Base-by-base conservation (phyloP, 1,140 invertebrate species). In the Littorina saxatilis region DNA sequence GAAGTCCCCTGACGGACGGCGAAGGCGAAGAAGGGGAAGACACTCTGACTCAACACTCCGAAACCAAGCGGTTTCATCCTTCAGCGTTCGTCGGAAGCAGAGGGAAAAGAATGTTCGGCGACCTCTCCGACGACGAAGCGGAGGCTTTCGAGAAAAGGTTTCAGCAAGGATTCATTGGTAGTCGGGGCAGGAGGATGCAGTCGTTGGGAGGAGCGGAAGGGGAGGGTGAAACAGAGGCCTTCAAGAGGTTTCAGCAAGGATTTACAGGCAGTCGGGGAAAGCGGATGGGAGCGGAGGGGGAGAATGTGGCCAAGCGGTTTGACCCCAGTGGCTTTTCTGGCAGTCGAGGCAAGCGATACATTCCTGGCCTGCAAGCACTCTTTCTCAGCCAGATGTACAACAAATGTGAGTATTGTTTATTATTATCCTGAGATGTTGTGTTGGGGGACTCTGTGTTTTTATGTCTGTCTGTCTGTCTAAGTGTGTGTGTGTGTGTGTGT, bases 331-430 rank as follows among this genome's bases (percentile, higher is more conserved):
- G 82, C 17, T 83, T 80, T 47, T 27, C 68, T 17, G 82, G 77
- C 27, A 83, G 82, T 37, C 77, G 82, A n/a, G 82, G 82, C 39
- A 83, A 83, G 68, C 55, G 82, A 4, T 76, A 75, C 20, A 66
- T 80, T 35, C 78, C 82, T 1, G 81, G 82, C 2, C 58, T 83
- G 32, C 55, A 83, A 58, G 55, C 77, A 23, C 39, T 79, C 11
- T 43, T 81, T 15, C 66, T 84, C 1, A 78, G 76, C 29, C 76
- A 78, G 27, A 43, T 78, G 55, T 78, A 78, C 58, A 32, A 78
- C 55, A 78, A 78, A 78, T 43, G 76, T 78, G 29, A 78, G 76
- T 78, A 58, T 35, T n/a, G n/a, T n/a, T n/a, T n/a, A n/a, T n/a
- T n/a, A n/a, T n/a, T n/a, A n/a, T n/a, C n/a, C n/a, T n/a, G n/a